phyloP scores from a whole-genome alignment of 1,140 invertebrate genomes.

The Pectinophora gossypiella region DNA sequence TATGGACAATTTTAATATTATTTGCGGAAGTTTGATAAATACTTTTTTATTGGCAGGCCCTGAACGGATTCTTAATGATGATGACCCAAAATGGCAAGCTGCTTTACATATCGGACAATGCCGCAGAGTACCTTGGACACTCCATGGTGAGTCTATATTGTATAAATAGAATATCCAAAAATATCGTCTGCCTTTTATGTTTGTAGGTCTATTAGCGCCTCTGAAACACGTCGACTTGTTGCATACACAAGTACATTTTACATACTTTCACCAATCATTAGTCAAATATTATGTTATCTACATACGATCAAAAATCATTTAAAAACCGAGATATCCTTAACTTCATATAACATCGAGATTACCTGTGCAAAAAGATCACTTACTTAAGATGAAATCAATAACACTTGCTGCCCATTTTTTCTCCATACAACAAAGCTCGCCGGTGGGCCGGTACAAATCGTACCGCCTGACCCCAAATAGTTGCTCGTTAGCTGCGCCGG shows the following conservation, averaged over 20 bases:
- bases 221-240: too few species aligned
- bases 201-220: too few species aligned
- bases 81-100: slow-evolving; percentile 99
- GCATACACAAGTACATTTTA: too few species aligned
- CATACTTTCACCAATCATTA: too few species aligned
- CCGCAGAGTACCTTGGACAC: slow-evolving; percentile 98
- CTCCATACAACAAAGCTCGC: not conserved
- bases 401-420: not conserved
- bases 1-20: too few species aligned
- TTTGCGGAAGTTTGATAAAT: not conserved
- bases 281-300: too few species aligned
- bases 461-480: slow-evolving; percentile 38
- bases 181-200: too few species aligned
- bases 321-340: too few species aligned
- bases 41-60: slow-evolving; percentile 80
- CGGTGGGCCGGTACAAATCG: slow-evolving; percentile 1
- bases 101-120: slow-evolving; percentile 99
- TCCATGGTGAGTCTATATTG: slow-evolving; percentile 98
- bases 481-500: slow-evolving; percentile 48
- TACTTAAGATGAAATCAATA: slow-evolving; percentile 8
- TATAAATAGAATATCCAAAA: too few species aligned
- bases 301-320: too few species aligned
- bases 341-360: too few species aligned
- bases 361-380: not conserved
- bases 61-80: slow-evolving; percentile 98